These are phyloP conservation scores for Crenuchus spilurus DNA, from an alignment of 2,797 vertebrate species.

Conservation along the genomic window DNA sequence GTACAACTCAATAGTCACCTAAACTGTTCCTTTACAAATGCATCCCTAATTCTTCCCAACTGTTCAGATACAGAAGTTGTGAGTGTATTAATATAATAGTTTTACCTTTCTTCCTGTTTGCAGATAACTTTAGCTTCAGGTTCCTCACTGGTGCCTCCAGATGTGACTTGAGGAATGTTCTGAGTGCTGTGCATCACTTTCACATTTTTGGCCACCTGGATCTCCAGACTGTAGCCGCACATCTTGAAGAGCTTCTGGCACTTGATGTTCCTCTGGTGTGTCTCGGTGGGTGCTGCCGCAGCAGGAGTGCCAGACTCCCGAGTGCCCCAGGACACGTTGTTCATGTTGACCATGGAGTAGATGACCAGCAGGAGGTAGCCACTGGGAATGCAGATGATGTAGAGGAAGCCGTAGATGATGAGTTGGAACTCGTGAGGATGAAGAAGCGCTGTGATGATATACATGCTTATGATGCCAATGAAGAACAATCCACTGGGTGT, in stretches of 20 bases:
- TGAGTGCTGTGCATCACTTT: neutral
- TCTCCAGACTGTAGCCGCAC: slow-evolving; percentile 40
- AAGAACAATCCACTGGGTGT: slow-evolving; percentile 71
- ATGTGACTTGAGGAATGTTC: neutral
- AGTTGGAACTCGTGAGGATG: slow-evolving; percentile 71
- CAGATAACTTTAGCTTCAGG: neutral
- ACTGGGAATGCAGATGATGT: slow-evolving; percentile 63
- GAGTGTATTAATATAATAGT: no score
- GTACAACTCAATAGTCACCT: no score
- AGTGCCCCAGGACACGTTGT: slow-evolving; percentile 68
- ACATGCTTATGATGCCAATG: slow-evolving; percentile 55
- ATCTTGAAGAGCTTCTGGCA: slow-evolving; percentile 25
- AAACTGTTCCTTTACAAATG: no score
- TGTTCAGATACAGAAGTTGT: no score
- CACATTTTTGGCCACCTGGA: slow-evolving; percentile 25
- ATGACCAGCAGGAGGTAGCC: slow-evolving; percentile 64
- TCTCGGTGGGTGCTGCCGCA: neutral
- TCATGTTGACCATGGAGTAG: slow-evolving; percentile 69
- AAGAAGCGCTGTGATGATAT: slow-evolving; percentile 59
- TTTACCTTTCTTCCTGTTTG: neutral
- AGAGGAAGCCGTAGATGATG: slow-evolving; percentile 61
- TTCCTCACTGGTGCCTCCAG: neutral
- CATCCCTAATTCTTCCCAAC: no score
- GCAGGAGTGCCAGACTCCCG: slow-evolving; percentile 48
- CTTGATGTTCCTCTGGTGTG: slow-evolving; percentile 11